These are phyloP conservation scores for Adelphocoris suturalis DNA, from an alignment of 2,888 invertebrate genomes.

Conservation along the genomic window DNA sequence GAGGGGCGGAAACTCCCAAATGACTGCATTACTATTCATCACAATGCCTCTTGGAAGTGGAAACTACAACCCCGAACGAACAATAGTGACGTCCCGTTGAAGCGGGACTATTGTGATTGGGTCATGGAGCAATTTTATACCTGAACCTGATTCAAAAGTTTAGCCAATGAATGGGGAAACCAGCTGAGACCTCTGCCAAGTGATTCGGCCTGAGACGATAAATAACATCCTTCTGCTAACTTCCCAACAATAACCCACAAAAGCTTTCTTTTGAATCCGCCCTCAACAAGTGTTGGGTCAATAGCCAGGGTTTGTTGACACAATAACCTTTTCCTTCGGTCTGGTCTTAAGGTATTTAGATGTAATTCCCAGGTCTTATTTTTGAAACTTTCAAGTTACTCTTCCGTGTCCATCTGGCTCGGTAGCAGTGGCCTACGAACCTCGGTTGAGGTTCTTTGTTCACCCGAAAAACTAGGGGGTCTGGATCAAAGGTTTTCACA, in stretches of 20 bases:
- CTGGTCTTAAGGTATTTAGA: conserved; percentile 49
- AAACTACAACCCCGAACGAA: no score
- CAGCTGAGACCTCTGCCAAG: neutral
- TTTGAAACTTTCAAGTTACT: neutral
- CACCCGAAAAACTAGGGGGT: no score
- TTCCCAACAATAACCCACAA: neutral
- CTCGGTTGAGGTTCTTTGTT: neutral
- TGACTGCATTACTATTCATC: no score
- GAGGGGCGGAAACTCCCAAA: no score
- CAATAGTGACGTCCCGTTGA: no score
- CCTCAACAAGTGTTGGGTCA: conserved; percentile 66
- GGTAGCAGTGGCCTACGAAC: neutral
- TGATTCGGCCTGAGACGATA: conserved; percentile 38
- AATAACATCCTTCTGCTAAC: conserved; percentile 18
- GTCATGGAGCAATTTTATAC: no score
- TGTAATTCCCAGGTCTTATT: conserved; percentile 60
- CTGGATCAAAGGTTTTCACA: no score
- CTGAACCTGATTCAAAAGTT: neutral
- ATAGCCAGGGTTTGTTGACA: conserved; percentile 65
- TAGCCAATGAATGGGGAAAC: neutral
- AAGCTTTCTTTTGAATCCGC: neutral
- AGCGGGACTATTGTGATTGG: no score
- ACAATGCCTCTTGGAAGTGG: no score
- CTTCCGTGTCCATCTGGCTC: neutral
- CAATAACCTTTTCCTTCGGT: conserved; percentile 50